Base-by-base conservation (phyloP, 2,113 vertebrate genomes). In the mouse (Mus musculus) region DNA sequence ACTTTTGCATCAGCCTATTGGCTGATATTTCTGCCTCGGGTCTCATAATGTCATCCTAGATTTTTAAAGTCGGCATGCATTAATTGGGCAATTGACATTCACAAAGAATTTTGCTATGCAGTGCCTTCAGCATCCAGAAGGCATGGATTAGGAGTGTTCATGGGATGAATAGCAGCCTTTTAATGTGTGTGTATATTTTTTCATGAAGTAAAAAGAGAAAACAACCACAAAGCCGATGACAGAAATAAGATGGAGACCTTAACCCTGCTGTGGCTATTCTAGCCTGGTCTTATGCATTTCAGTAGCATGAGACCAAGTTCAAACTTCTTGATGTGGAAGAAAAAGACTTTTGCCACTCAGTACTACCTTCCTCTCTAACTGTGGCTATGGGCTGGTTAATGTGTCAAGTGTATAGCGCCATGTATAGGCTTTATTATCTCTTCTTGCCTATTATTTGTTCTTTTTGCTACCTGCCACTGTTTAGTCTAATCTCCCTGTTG, bases 21-120 rank as follows among this genome's bases (percentile, higher is more conserved):
- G 36, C 49, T 16, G 3, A 4, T 56, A 19, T 78, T 92, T 33
- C 46, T 86, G 80, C 7, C 33, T 84, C 71, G 6, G 1, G 63
- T 78, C 49, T 24, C 28, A 95, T 49, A 69, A 69, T 69, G 42
- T 28, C 42, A 67, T 12, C 19, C 10, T 69, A 69, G 63, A 69
- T 5, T 87, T 86, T 87, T 69, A 78, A 96, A 90, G 39, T 80
- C 42, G 88, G 67, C 26, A 86, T 67, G 80, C 16, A 76, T 94
- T 94, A 86, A 88, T 14, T 30, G 39, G 42, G 33, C 10, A 67
- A 19, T 76, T 90, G 87, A 71, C 90, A 88, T 52, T 94, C 56
- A 82, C 76, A 86, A 97, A n/a, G 73, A 52, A 16, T 61, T 89
- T 94, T 67, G 30, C 10, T 93, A 61, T 7, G 26, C n/a, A 16